These are phyloP conservation scores for Zosterops pallidus DNA, from an alignment of 2,113 vertebrate genomes.

Conservation along the genomic window DNA sequence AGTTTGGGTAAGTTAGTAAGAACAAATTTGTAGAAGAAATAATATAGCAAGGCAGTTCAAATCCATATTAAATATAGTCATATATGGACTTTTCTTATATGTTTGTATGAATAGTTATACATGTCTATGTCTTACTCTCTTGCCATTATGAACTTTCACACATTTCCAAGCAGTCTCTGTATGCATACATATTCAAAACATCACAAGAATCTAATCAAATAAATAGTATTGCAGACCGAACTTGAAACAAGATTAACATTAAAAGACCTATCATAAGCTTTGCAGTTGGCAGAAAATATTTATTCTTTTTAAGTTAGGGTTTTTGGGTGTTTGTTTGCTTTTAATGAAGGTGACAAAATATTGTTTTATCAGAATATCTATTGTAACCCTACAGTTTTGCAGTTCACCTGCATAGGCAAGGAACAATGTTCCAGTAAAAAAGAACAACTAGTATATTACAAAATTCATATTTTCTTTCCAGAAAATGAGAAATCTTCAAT, in stretches of 20 bases:
- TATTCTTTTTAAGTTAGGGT: neutral
- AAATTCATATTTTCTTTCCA: neutral
- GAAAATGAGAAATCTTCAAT: neutral
- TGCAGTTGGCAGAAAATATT: neutral
- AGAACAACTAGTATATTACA: neutral
- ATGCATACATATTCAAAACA: neutral
- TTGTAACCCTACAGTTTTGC: neutral
- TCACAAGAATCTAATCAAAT: neutral
- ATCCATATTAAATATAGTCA: neutral
- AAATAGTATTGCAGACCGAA: neutral
- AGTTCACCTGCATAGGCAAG: neutral
- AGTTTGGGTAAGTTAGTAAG: neutral
- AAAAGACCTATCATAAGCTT: neutral
- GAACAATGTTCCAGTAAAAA: neutral
- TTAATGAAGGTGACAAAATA: neutral
- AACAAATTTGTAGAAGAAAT: neutral
- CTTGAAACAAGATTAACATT: neutral
- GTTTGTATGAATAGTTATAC: neutral
- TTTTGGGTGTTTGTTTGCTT: neutral
- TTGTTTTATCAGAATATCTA: neutral
- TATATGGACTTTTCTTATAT: neutral
- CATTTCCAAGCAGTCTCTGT: neutral
- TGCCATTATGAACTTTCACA: neutral
- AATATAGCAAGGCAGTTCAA: neutral
- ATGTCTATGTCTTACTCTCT: neutral